phyloP scores from a whole-genome alignment of 2,888 invertebrate species.

The Acanthacorydalis orientalis region DNA sequence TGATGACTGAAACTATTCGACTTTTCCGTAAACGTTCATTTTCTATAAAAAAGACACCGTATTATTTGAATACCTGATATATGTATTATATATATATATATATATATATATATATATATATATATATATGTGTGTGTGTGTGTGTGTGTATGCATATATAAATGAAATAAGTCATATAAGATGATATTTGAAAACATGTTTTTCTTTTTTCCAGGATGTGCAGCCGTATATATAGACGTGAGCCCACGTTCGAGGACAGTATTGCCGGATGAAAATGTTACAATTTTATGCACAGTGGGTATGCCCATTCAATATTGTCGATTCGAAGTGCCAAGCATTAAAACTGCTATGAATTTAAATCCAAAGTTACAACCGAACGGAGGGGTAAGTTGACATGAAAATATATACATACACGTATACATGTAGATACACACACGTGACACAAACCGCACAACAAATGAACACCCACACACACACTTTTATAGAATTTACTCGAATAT shows the following conservation, averaged over 20 bases:
- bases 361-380: constrained; percentile 28
- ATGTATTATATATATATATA: no score
- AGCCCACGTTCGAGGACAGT: constrained; percentile 33
- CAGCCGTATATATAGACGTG: constrained; percentile 28
- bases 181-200: no score
- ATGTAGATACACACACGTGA: constrained; percentile 7
- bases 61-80: no score
- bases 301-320: constrained; percentile 41
- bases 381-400: not conserved
- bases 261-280: constrained; percentile 36
- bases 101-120: no score
- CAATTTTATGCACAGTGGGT: constrained; percentile 39
- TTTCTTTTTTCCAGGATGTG: constrained; percentile 14
- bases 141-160: no score
- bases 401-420: not conserved
- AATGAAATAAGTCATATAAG: no score
- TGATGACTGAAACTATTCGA: no score
- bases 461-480: not conserved
- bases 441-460: not conserved
- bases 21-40: no score
- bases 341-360: constrained; percentile 27
- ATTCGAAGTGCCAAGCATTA: constrained; percentile 31
- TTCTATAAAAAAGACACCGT: no score
- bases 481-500: no score
- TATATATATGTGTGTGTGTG: no score